Conservation (phyloP, 2,113 vertebrate genomes). For the Lipotes vexillifer region DNA sequence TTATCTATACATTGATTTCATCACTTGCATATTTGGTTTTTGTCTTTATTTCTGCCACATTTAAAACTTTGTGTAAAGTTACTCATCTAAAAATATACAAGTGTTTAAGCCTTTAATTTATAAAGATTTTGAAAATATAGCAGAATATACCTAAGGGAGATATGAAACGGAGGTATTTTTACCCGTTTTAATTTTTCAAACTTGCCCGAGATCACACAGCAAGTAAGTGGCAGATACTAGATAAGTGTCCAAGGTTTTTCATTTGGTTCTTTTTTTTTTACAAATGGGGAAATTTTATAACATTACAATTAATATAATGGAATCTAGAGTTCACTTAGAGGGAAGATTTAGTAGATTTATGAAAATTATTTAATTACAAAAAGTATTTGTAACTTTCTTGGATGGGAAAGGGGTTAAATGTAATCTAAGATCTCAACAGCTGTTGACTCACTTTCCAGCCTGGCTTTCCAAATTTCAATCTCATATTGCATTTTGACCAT, state of each 20-base stretch:
- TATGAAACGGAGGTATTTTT: conserved; percentile 29
- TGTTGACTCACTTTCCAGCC: not conserved
- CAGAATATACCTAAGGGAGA: conserved; percentile 10
- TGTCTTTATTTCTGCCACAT: conserved; percentile 41
- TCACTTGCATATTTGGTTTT: conserved; percentile 48
- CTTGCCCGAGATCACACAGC: not conserved
- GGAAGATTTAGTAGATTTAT: not conserved
- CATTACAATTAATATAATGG: conserved; percentile 1
- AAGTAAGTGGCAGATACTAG: not conserved
- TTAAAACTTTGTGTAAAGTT: conserved; percentile 10
- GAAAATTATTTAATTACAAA: not conserved
- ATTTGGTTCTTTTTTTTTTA: not conserved
- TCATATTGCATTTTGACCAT: conserved; percentile 1
- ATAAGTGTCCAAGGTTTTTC: not conserved
- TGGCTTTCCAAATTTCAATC: not conserved
- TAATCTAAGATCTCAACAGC: not conserved
- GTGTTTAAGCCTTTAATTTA: not conserved
- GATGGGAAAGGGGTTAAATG: not conserved
- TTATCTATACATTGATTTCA: conserved; percentile 34
- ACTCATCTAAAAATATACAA: conserved; percentile 30
- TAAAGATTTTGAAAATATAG: conserved; percentile 3
- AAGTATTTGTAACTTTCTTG: not conserved
- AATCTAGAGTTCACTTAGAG: conserved; percentile 27
- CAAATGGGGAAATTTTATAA: not conserved
- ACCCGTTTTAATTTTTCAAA: not conserved